Base-by-base conservation (phyloP, 2,113 vertebrate species). In the Oreochromis spilurus region DNA sequence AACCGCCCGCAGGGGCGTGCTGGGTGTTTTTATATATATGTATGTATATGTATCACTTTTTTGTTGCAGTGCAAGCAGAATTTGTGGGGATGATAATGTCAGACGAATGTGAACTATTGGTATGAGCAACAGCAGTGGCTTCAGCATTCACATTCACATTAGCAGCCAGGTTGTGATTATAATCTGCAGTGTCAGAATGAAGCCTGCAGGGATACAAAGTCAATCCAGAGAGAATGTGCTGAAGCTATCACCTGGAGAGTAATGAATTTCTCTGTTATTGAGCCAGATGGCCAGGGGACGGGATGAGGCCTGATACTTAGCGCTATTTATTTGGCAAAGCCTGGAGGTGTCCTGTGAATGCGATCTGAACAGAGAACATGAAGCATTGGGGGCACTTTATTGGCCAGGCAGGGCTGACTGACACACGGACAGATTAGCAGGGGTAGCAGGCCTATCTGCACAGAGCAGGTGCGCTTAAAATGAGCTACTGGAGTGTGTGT, bases 161-260 rank as follows among this genome's bases (percentile, higher is more conserved):
- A 87, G 82, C 88, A 88, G 87, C 58, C 90, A 36, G 89, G 82
- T 34, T 82, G 70, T 83, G 94, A 92, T 91, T 79, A 31, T 84
- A 83, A 94, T 91, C 92, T 93, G 57, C 86, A 80, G 84, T 82
- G 87, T 93, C 85, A 87, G 87, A 85, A 80, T 75, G n/a, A 72
- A 90, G 85, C 89, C 87, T 88, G 90, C 91, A 86, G 90, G 81
- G 81, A 92, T 60, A 82, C 81, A 85, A 77, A 90, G 78, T 83
- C 86, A 70, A 88, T 91, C 84, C 87, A 82, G 79, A 77, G 48
- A 79, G 84, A 82, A 84, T 3, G 82, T 38, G 84, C 87, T 36
- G 86, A 17, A 88, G 87, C 87, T 87, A 89, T 92, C 92, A 93
- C 92, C 92, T 90, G 85, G 89, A 88, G 89, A 94, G 86, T 87